These are phyloP conservation scores for Actinernus sp. DNA, from an alignment of 92 coral and sea anemone genomes.

Conservation along the genomic window DNA sequence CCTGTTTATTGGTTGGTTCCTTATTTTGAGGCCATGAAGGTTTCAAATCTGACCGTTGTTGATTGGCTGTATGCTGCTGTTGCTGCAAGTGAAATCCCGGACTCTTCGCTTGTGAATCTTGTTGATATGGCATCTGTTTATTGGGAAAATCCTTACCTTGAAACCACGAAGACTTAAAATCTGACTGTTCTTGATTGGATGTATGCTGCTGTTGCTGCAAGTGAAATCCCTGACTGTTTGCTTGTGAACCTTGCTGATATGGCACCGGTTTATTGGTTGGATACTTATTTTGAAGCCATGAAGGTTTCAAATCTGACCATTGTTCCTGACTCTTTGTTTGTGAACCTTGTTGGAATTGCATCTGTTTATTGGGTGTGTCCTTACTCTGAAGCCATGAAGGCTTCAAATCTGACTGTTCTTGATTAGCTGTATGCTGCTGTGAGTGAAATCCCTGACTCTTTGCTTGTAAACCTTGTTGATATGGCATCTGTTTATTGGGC, in stretches of 20 bases:
- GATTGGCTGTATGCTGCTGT: constrained; percentile 18
- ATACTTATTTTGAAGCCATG: constrained; percentile 58
- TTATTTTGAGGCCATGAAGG: constrained; percentile 7
- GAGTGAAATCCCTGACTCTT: not conserved
- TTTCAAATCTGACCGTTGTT: constrained; percentile 11
- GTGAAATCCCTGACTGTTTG: constrained; percentile 6
- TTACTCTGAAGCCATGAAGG: constrained; percentile 7
- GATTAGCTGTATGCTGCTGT: constrained; percentile 16
- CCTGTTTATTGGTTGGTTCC: constrained; percentile 41
- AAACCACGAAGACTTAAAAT: too few species aligned
- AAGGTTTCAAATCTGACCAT: constrained; percentile 32
- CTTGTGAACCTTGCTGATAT: constrained; percentile 7
- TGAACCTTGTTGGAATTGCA: constrained; percentile 24
- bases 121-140: not conserved
- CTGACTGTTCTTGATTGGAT: too few species aligned
- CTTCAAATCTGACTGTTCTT: constrained; percentile 11
- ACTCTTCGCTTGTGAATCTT: not conserved
- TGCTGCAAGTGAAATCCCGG: not conserved
- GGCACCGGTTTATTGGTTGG: constrained; percentile 50
- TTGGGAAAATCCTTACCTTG: constrained; percentile 10
- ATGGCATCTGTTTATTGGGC: too few species aligned
- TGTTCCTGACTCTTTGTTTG: constrained; percentile 11
- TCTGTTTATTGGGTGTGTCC: constrained; percentile 40
- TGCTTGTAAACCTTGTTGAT: not conserved
- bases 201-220: not conserved